Evolutionary conservation across 2,113 vertebrate species (phyloP).

Genomic region (Nothobranchius kuhntae): DNA sequence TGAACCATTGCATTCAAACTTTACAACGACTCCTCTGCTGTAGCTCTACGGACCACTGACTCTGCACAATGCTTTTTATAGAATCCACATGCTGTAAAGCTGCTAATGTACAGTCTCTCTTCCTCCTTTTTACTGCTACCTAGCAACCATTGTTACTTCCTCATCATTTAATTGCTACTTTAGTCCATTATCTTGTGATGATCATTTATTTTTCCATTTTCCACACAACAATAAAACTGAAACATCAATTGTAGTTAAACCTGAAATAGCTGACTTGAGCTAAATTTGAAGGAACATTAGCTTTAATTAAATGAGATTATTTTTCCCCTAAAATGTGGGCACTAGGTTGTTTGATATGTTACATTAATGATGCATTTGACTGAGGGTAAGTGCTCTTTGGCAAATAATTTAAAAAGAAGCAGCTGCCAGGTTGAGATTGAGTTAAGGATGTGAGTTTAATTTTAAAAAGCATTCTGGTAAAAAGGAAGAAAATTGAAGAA

Average conservation of each 20-base stretch:
- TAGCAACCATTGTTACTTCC: constrained; percentile 3
- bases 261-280: neutral
- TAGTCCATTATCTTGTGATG: neutral
- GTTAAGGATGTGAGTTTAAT: no score
- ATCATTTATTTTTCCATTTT: neutral
- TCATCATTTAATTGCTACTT: constrained; percentile 3
- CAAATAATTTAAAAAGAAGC: no score
- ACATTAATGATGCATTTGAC: neutral
- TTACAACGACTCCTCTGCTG: neutral
- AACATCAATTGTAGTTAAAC: neutral
- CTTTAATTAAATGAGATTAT: neutral
- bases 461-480: no score
- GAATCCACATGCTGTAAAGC: neutral
- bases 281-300: neutral
- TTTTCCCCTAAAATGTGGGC: neutral
- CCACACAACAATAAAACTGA: neutral
- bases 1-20: constrained; percentile 8
- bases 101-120: constrained; percentile 6
- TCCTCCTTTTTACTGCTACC: constrained; percentile 2
- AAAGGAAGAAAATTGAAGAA: no score
- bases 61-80: constrained; percentile 5
- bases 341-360: neutral
- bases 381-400: neutral
- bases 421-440: no score
- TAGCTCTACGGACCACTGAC: constrained; percentile 4